Percentiles rank a stretch among this genome's conserved stretches.
Conservation (phyloP, 2,797 vertebrate species). For the Sebastiscus tertius region DNA sequence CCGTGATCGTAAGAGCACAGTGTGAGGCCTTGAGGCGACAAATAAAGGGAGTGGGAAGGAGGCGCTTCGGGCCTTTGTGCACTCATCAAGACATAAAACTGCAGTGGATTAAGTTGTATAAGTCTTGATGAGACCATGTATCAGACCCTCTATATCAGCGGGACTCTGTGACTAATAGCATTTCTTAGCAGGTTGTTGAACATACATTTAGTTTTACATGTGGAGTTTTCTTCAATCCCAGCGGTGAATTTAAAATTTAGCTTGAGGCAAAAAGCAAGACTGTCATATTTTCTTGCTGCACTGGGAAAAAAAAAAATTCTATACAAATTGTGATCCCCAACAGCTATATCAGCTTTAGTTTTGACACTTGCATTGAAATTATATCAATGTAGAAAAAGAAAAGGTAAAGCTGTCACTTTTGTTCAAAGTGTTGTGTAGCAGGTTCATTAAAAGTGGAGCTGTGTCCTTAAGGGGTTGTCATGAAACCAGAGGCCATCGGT, state of each 20-base stretch:
- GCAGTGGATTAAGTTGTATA: conserved; percentile 5
- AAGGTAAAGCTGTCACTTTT: conserved; percentile 14
- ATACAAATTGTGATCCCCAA: conserved; percentile 9
- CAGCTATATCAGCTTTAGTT: conserved; percentile 5
- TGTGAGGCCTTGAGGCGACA: conserved; percentile 20
- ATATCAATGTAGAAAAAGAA: background rate
- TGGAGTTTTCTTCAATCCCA: conserved; percentile 16
- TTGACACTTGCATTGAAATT: conserved; percentile 7
- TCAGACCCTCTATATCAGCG: conserved; percentile 8
- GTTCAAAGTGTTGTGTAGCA: background rate
- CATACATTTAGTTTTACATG: conserved; percentile 41
- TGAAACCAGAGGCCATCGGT: background rate
- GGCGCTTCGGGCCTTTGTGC: background rate
- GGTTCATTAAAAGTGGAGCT: background rate
- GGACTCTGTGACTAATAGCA: conserved; percentile 30
- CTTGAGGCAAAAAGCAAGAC: conserved; percentile 30
- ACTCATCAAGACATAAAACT: conserved; percentile 28
- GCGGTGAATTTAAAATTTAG: conserved; percentile 33
- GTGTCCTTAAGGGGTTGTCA: background rate
- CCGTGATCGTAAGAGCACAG: background rate
- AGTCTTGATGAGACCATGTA: conserved; percentile 26
- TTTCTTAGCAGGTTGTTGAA: conserved; percentile 51
- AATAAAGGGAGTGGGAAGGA: conserved; percentile 5
- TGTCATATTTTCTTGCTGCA: conserved; percentile 1
- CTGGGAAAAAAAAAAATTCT: background rate